Base-by-base conservation (phyloP, 2,797 vertebrate genomes). In the Bovichtus variegatus region DNA sequence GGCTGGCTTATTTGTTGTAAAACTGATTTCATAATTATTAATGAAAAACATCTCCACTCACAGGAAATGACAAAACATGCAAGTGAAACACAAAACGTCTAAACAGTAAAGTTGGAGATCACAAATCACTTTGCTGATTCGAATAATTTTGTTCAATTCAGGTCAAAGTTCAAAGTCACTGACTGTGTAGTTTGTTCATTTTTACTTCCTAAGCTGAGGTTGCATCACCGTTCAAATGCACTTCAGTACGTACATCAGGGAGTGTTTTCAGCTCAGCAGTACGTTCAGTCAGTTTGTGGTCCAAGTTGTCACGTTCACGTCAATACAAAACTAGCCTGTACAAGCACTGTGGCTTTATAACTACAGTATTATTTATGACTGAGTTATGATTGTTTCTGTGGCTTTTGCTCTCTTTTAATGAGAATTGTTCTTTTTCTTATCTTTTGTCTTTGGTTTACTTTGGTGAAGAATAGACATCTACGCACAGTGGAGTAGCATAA, bases 11-110 rank as follows among this genome's bases (percentile, higher is more conserved):
- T n/a, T n/a, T n/a, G n/a, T n/a, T n/a, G n/a, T 11, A 34, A 5
- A 54, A 54, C 51, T 8, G 2, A 16, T 19, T 54, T 31, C 9
- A 18, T 23, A n/a, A 36, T 63, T 27, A n/a, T n/a, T n/a, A n/a
- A n/a, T n/a, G n/a, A n/a, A n/a, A n/a, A 63, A 50, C 25, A 40
- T 51, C n/a, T 65, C 53, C 21, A 40, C 18, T 65, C 47, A 34
- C 38, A 10, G 27, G 15, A 41, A 58, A 31, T 6, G 8, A 41
- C 44, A 50, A n/a, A 51, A 49, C 10, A 27, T 12, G 7, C 9
- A 1, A 44, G 0, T 27, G 31, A 70, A 67, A 53, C n/a, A 9
- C 10, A 27, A 53, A 41, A 41, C 15, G 0, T 54, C 2, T 41
- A 40, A 71, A 21, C 13, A 29, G 34, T 2, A 58, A 8, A 25